Evolutionary conservation across 2,797 vertebrate species (phyloP).

Genomic region (Perodicticus potto): DNA sequence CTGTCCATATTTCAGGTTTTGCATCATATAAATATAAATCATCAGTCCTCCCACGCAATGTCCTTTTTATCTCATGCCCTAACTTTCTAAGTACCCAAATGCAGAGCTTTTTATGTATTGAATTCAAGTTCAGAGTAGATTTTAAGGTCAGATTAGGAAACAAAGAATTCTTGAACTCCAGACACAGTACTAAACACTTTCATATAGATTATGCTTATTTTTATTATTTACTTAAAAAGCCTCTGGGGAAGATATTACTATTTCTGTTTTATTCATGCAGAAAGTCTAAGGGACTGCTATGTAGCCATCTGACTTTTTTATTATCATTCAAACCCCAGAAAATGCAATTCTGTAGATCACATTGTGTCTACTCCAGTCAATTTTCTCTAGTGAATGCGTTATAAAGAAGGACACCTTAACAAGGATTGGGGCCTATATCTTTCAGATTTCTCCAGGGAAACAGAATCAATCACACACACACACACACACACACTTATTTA

Average conservation of each 20-base stretch:
- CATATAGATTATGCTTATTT: background rate
- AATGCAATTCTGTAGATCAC: background rate
- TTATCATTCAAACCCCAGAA: background rate
- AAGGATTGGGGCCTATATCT: accelerated
- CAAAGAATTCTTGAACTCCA: background rate
- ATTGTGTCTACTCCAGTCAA: background rate
- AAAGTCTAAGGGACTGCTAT: background rate
- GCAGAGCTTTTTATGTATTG: background rate
- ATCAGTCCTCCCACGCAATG: background rate
- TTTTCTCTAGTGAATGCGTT: background rate
- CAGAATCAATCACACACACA: background rate
- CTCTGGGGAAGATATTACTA: background rate
- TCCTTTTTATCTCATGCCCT: constrained; percentile 10
- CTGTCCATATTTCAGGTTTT: constrained; percentile 55
- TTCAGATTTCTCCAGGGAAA: background rate
- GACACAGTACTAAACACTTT: background rate
- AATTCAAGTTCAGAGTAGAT: constrained; percentile 19
- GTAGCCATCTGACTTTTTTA: background rate
- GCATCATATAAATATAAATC: background rate
- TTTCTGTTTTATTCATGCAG: background rate
- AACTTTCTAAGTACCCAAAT: background rate
- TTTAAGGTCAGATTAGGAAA: background rate
- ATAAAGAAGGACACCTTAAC: background rate
- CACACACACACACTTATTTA: background rate
- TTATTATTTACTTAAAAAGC: background rate